Percentiles rank a stretch among this genome's conserved stretches.
These are phyloP conservation scores for Ceryle rudis DNA, from an alignment of 2,797 vertebrate species.

Conservation along the genomic window DNA sequence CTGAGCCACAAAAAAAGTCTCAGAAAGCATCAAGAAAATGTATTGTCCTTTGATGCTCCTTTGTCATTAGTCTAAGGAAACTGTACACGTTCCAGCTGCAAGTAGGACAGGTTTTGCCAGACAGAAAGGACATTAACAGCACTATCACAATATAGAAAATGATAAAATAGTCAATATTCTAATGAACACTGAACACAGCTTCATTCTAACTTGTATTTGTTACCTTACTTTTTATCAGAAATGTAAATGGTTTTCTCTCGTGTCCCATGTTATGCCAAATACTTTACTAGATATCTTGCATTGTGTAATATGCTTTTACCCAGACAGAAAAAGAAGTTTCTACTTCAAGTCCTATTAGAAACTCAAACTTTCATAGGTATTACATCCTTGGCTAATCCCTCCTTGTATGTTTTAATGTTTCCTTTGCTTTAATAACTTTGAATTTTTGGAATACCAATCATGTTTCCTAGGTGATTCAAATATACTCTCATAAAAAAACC, in stretches of 20 bases:
- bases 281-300: background rate
- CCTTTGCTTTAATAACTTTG: background rate
- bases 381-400: background rate
- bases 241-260: background rate
- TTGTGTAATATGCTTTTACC: background rate
- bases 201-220: background rate
- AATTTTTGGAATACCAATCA: background rate
- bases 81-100: background rate
- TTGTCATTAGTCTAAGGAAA: background rate
- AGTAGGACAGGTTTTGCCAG: background rate
- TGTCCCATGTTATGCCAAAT: background rate
- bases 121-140: background rate
- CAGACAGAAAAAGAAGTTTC: background rate
- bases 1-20: background rate
- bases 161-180: background rate
- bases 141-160: background rate
- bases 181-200: background rate
- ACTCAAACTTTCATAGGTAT: background rate
- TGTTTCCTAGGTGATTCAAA: background rate
- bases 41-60: background rate
- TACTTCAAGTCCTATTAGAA: background rate
- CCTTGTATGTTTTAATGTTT: background rate
- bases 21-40: background rate
- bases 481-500: background rate
- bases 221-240: background rate